Percentiles rank a stretch among this genome's conserved stretches.
phyloP scores from a whole-genome alignment of 2,113 vertebrate genomes.

The Phocoena phocoena region DNA sequence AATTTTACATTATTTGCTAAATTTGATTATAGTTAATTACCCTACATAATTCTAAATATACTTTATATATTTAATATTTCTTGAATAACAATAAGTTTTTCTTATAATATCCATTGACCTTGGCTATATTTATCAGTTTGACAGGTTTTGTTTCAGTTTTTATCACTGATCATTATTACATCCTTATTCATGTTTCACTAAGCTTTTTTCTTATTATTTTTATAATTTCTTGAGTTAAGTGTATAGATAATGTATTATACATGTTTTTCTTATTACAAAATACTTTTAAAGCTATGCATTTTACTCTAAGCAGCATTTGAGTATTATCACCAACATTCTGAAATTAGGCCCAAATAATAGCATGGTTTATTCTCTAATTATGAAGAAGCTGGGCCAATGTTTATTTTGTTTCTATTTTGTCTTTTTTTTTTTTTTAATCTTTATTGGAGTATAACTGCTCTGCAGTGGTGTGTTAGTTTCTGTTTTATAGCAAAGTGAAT shows the following conservation, averaged over 20 bases:
- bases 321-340: not conserved
- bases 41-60: not conserved
- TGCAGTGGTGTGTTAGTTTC: too few species aligned
- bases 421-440: too few species aligned
- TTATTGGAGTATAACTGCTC: too few species aligned
- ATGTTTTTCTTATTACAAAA: not conserved
- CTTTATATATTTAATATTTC: not conserved
- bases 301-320: not conserved
- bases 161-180: not conserved
- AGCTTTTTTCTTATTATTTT: not conserved
- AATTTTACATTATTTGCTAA: not conserved
- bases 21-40: not conserved
- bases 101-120: not conserved
- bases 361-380: not conserved
- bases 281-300: not conserved
- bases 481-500: too few species aligned
- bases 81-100: not conserved
- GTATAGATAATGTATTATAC: accelerated
- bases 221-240: not conserved
- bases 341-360: not conserved
- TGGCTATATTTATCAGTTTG: not conserved
- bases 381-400: not conserved
- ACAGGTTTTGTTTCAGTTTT: not conserved
- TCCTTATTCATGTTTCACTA: not conserved
- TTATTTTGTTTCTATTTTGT: not conserved